Conservation (phyloP, 2,797 vertebrate genomes). For the Pseudotriccus pelzelni region DNA sequence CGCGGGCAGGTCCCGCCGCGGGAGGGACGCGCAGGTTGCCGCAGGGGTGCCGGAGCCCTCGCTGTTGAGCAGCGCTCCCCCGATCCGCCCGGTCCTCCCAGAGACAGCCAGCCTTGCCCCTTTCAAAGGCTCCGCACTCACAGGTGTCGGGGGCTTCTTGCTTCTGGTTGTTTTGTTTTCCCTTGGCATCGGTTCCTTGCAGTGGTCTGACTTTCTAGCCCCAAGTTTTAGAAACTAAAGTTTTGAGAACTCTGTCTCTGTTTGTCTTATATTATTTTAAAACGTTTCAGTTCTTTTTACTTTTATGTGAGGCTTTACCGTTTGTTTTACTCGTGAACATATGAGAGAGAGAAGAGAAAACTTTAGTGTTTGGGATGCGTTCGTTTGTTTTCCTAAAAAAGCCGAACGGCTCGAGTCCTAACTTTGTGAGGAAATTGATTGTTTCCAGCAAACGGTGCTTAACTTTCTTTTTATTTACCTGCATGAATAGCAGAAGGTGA, state of each 20-base stretch:
- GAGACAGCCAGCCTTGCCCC: background rate
- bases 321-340: background rate
- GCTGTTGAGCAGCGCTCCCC: background rate
- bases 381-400: background rate
- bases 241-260: background rate
- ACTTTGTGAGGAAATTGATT: background rate
- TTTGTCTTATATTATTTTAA: background rate
- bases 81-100: background rate
- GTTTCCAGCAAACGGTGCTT: background rate
- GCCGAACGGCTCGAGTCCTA: fast-evolving
- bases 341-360: background rate
- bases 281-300: fast-evolving
- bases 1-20: background rate
- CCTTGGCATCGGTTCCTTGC: background rate
- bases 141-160: fast-evolving
- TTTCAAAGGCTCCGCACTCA: fast-evolving
- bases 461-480: background rate
- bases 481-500: background rate
- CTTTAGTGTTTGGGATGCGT: background rate
- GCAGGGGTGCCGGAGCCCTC: fast-evolving
- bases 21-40: background rate
- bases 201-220: background rate
- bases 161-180: no score
- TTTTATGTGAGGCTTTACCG: background rate
- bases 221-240: background rate